phyloP scores from a whole-genome alignment of 2,113 vertebrate genomes.

The Dinomys branickii region DNA sequence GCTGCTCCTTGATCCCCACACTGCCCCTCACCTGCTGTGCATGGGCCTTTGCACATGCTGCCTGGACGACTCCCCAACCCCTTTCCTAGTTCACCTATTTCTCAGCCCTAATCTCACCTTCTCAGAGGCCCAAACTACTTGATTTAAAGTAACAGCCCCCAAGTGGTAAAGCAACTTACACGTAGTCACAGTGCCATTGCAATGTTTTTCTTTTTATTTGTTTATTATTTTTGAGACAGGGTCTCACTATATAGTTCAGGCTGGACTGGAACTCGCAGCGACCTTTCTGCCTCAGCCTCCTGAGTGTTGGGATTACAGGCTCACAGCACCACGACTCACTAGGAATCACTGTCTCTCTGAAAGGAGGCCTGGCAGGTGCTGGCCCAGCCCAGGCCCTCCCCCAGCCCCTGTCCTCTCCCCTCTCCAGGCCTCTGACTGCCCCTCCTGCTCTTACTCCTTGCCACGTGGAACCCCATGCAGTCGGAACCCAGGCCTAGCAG shows the following conservation, averaged over 20 bases:
- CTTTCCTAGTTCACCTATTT: neutral
- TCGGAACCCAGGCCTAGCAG: conserved; percentile 70
- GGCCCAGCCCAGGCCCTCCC: neutral
- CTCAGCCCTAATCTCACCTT: neutral
- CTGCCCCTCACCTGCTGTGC: neutral
- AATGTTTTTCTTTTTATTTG: neutral
- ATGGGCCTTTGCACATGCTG: neutral
- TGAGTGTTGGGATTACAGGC: neutral
- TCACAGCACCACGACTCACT: neutral
- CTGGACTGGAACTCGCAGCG: neutral
- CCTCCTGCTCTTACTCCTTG: conserved; percentile 2
- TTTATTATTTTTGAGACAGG: neutral
- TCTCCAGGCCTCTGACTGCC: conserved; percentile 68
- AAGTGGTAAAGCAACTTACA: neutral
- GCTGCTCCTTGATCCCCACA: neutral
- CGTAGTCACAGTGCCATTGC: neutral
- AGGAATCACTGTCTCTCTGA: neutral
- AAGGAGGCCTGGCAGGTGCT: neutral
- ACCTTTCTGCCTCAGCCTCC: neutral
- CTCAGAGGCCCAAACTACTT: neutral
- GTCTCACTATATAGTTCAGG: neutral
- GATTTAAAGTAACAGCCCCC: neutral
- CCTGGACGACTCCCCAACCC: neutral
- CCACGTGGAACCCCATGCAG: conserved; percentile 72
- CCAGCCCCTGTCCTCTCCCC: conserved; percentile 53